Evolutionary conservation across 2,888 invertebrate genomes (phyloP).

Genomic region (Sarcophaga rosellei): DNA sequence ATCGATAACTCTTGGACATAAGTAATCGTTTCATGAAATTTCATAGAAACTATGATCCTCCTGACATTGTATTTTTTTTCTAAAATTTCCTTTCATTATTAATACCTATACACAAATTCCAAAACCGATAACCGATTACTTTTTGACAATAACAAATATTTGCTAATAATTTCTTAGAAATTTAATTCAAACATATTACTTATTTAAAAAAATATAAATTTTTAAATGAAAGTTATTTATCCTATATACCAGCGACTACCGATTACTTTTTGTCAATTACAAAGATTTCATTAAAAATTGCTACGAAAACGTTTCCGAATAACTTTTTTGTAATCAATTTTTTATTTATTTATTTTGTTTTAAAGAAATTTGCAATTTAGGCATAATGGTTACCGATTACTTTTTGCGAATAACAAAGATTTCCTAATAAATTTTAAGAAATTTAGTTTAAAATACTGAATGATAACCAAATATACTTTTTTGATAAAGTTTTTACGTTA

Average conservation of each 20-base stretch:
- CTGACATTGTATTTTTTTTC: no score
- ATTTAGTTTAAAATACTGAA: not conserved
- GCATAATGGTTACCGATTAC: not conserved
- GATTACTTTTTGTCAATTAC: not conserved
- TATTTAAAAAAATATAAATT: not conserved
- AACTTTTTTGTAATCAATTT: not conserved
- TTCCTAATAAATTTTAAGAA: not conserved
- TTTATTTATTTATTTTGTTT: not conserved
- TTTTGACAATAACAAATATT: not conserved
- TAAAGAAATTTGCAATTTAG: not conserved
- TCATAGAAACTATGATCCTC: no score
- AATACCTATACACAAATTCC: no score
- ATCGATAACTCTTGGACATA: no score
- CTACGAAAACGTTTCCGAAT: no score
- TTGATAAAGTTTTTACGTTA: not conserved
- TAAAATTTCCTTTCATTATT: no score
- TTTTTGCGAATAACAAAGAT: not conserved
- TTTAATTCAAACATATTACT: not conserved
- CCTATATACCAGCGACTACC: not conserved
- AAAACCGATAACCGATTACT: slow-evolving; percentile 11
- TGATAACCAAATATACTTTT: not conserved
- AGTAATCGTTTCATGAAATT: no score
- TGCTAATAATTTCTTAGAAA: not conserved
- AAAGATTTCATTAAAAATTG: no score
- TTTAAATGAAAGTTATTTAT: not conserved